Evolutionary conservation across 2,113 vertebrate genomes (phyloP).

Genomic region (Neogobius melanostomus): DNA sequence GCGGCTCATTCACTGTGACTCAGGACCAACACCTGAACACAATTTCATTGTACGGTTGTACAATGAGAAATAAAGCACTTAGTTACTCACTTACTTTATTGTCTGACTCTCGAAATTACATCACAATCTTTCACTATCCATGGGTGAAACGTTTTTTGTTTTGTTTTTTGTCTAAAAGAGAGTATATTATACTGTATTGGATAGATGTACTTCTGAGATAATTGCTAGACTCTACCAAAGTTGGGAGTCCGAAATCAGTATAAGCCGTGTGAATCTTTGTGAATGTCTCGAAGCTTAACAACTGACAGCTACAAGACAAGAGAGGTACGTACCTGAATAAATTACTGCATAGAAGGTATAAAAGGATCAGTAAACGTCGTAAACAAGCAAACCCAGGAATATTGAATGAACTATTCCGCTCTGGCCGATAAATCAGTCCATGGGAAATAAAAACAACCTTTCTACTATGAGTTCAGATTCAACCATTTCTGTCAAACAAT

Average conservation of each 20-base stretch:
- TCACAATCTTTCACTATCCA: too few species aligned
- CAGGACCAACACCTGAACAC: too few species aligned
- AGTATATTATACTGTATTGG: not conserved
- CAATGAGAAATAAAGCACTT: too few species aligned
- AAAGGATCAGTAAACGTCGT: not conserved
- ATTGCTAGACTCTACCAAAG: not conserved
- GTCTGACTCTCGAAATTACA: too few species aligned
- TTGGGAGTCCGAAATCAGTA: not conserved
- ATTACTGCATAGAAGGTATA: not conserved
- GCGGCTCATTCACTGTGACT: too few species aligned
- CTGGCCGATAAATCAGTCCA: not conserved
- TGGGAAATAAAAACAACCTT: not conserved
- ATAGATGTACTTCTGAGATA: not conserved
- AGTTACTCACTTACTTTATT: too few species aligned
- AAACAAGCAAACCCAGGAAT: not conserved
- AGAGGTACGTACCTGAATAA: constrained; percentile 1
- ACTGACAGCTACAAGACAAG: constrained; percentile 1
- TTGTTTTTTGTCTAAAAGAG: not conserved
- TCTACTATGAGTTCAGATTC: not conserved
- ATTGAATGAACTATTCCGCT: not conserved
- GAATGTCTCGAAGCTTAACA: not conserved
- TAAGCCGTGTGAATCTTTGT: not conserved
- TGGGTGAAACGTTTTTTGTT: not conserved
- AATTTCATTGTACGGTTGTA: too few species aligned
- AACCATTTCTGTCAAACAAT: not conserved